Base-by-base conservation (phyloP, 2,797 vertebrate species). In the Mastacembelus armatus region DNA sequence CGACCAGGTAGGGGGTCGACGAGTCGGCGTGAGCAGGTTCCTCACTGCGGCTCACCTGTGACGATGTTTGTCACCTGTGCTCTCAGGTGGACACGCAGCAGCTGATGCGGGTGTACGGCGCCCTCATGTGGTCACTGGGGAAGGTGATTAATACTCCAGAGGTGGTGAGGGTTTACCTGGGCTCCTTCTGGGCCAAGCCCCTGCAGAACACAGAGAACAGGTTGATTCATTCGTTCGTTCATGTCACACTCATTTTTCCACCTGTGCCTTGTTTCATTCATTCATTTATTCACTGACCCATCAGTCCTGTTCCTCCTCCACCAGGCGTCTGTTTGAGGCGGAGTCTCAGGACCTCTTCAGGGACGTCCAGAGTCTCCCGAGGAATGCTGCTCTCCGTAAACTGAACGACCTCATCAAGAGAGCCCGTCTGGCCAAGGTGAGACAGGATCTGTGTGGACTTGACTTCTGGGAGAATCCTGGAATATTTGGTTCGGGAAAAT, bases 391-490 rank as follows among this genome's bases (percentile, higher is more conserved):
- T 0, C 95, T 99, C 19, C 93, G 98, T 49, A 99, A 99, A 66
- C 96, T 99, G 81, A 99, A 99, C 4, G 97, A 99, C 86, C 96
- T 99, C 63, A 98, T 99, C 85, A 99, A 99, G 90, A 91, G 98
- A 74, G 97, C 98, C 0, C 87, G 98, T 10, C 94, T 99, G 52
- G 97, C 97, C 60, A 99, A 99, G 96, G 97, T 99, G 91, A 86
- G 87, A 62, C 48, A 22, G 73, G 64, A 45, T 29, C 4, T 29
- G 27, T n/a, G n/a, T n/a, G n/a, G n/a, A n/a, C n/a, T n/a, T n/a
- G n/a, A n/a, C n/a, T n/a, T 32, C 19, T 49, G 32, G 47, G 65
- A 63, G 68, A 33, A 10, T 54, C 18, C 7, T 12, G 44, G 19
- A 50, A 55, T 67, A 68, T 58, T 51, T 47, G 36, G 10, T 50